phyloP scores from a whole-genome alignment of 2,113 vertebrate genomes.

The Cnemophilus loriae region DNA sequence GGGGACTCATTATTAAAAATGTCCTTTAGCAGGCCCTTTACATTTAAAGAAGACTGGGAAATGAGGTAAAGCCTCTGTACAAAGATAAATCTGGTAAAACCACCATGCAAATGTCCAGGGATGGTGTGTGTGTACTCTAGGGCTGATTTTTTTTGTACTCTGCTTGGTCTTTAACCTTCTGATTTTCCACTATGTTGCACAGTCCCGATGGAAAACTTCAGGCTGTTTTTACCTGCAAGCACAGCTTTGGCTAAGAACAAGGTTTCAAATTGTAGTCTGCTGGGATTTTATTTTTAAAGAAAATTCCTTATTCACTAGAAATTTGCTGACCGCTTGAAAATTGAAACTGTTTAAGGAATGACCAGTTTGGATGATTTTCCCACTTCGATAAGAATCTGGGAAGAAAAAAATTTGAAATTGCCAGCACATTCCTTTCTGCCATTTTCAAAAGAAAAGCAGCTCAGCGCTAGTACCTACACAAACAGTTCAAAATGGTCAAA shows the following conservation, averaged over 20 bases:
- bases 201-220: constrained; percentile 23
- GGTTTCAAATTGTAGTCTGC: constrained; percentile 14
- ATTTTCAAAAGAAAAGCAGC: constrained; percentile 43
- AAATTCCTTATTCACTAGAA: constrained; percentile 21
- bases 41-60: constrained; percentile 34
- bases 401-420: constrained; percentile 7
- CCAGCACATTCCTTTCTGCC: constrained; percentile 53
- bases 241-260: constrained; percentile 18
- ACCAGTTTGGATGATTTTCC: constrained; percentile 31
- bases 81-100: constrained; percentile 24
- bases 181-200: constrained; percentile 49
- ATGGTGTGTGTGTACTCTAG: neutral
- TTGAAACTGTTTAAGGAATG: neutral
- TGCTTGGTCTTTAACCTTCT: constrained; percentile 42
- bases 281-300: constrained; percentile 8
- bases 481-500: constrained; percentile 31
- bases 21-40: constrained; percentile 15
- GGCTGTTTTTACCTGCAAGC: constrained; percentile 41
- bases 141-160: neutral
- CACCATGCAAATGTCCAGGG: neutral
- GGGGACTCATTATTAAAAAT: constrained; percentile 33
- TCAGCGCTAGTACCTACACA: neutral
- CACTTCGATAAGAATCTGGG: constrained; percentile 38
- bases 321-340: constrained; percentile 47
- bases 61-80: constrained; percentile 24